Evolutionary conservation across 2,888 invertebrate species (phyloP), one percentile per base, ranked within the genome.

Genomic region (Drosophila neutralis): DNA sequence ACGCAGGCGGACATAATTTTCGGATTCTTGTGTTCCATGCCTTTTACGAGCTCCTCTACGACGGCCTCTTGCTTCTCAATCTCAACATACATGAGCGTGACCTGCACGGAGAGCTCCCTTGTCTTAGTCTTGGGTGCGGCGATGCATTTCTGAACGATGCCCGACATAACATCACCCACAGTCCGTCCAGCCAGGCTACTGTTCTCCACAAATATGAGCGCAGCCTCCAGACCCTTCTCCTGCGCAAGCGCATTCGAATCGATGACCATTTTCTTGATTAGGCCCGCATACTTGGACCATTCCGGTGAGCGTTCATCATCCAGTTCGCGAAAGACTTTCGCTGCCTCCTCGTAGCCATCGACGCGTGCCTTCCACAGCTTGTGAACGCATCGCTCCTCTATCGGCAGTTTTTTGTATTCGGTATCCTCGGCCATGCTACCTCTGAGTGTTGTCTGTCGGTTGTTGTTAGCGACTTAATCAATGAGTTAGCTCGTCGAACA

Each of bases 291-390:
- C 93, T 98, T 98, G 85, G 95, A 96, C 95, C 98, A 99, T 92
- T 98, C 98, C 0, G 97, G 96, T 45, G 98, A 97, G 92, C 98
- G 98, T 91, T 98, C 98, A 94, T 98, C 98, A 90, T 96, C 97
- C 82, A 97, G 96, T 91, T 96, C 96, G 78, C 96, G 95, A 93
- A 99, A 98, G 21, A 97, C 94, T 92, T 98, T 98, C 10, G 96
- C 95, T 0, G 98, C 97, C 92, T 98, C 98, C 93, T 98, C 98
- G 89, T 98, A 99, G 0, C 98, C 99, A 80, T 96, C 96, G 2
- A 98, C 95, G 78, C 99, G 95, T 6, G 98, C 99, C 93, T 98
- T 98, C 99, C 99, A 99, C 65, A 97, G 94, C 94, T 98, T 99
- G 93, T 99, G 98, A 21, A 97, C 95, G 92, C 97, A 97, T 92